Base-by-base conservation (phyloP, 2,888 invertebrate genomes). In the Crocallis elinguaria region DNA sequence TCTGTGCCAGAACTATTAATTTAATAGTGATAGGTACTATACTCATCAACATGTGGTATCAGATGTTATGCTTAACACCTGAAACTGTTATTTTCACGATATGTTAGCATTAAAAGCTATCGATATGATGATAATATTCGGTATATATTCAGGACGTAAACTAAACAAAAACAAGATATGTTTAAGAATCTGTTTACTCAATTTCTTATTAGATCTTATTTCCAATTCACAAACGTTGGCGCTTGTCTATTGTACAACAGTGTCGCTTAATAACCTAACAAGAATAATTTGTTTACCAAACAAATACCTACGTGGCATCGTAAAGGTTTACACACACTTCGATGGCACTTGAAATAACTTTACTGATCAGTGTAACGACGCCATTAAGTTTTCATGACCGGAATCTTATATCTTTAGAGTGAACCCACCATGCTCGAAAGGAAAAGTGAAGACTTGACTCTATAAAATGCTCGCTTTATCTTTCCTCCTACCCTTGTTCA, bases 321-420 rank as follows among this genome's bases (percentile, higher is more conserved):
- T 67, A 69, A 67, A 73, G 67, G 64, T 64, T 56, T 62, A 49
- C 35, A 41, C 56, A 52, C 64, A 64, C 57, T 64, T 60, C 41
- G 49, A 54, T 41, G 48, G 56, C 61, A 67, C 73, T 73, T 75
- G 63, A 74, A 76, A 74, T 77, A 77, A 69, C 71, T 77, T 77
- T 77, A 76, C 72, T 72, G 73, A 70, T 75, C 62, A 50, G 39
- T 33, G 57, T 59, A 62, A 65, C 60, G 56, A 54, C 17, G 51
- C 50, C 60, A 60, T 77, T 68, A 72, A 67, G 53, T 60, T 74
- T 77, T 77, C 64, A 77, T 70, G 71, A 60, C 49, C 45, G 29
- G 33, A 7, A 8, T 6, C 19, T 29, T 7, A 23, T 46, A 37
- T 23, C 17, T 19, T 37, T 12, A 8, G 13, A 7, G 5, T 11